Percentiles rank a stretch among this genome's conserved stretches.
Conservation (phyloP, 2,113 vertebrate species). For the Apus apus region DNA sequence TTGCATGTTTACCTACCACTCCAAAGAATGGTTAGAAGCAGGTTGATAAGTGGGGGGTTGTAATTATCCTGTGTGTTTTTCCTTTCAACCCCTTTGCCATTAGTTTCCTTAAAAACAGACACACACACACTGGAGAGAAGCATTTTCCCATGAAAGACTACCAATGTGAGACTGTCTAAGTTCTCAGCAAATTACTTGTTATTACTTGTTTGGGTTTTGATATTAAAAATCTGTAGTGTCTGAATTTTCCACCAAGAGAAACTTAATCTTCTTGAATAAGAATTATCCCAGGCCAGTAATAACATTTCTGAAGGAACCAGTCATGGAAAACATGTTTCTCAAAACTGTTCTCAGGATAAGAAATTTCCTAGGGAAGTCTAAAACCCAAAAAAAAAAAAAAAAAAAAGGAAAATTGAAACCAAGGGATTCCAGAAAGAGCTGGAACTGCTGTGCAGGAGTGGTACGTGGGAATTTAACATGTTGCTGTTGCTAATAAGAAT, state of each 20-base stretch:
- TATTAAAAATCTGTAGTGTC: conserved; percentile 30
- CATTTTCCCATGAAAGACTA: conserved; percentile 44
- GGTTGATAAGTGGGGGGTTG: conserved; percentile 15
- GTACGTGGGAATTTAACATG: not conserved
- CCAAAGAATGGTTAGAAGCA: conserved; percentile 36
- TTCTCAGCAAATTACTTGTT: conserved; percentile 34
- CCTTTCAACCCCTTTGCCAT: conserved; percentile 19
- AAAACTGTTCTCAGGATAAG: conserved; percentile 1
- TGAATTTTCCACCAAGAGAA: conserved; percentile 50
- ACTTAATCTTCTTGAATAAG: conserved; percentile 12
- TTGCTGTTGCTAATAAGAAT: not conserved
- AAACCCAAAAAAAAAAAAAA: not conserved
- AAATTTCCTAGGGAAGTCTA: not conserved
- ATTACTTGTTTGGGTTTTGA: conserved; percentile 41
- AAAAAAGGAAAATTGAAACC: not conserved
- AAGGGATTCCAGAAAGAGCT: not conserved
- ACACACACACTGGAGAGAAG: not conserved
- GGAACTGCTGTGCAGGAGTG: not conserved
- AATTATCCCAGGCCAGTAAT: conserved; percentile 45
- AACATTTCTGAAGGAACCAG: conserved; percentile 48
- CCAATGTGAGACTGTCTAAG: not conserved
- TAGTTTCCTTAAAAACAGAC: conserved; percentile 17
- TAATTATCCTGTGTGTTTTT: conserved; percentile 31
- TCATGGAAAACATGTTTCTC: conserved; percentile 51
- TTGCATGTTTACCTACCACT: conserved; percentile 52